Conservation (phyloP, 1,140 invertebrate genomes). For the Halictus rubicundus region DNA sequence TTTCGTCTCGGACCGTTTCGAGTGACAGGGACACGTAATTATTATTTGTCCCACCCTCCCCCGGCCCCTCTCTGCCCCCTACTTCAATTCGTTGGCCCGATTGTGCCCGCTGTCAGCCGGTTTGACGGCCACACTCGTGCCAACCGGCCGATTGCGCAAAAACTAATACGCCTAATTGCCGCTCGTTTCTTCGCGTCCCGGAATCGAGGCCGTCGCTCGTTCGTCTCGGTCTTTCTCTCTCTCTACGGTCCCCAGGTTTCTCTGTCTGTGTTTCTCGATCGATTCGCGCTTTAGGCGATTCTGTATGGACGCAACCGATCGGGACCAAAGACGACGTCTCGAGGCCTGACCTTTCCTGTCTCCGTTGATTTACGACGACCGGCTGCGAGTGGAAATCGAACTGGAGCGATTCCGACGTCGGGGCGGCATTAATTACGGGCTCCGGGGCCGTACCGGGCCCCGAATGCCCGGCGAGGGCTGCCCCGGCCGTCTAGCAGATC, state of each 20-base stretch:
- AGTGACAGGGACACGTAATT: constrained; percentile 48
- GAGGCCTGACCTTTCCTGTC: constrained; percentile 59
- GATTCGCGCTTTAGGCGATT: constrained; percentile 46
- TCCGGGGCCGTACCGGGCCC: constrained; percentile 7
- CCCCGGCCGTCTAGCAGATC: neutral
- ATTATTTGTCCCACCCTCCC: constrained; percentile 20
- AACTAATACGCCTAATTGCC: constrained; percentile 55
- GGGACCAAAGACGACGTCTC: neutral
- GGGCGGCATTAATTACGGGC: constrained; percentile 62
- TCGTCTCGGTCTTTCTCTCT: neutral
- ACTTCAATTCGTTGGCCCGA: neutral
- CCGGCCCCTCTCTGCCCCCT: constrained; percentile 8
- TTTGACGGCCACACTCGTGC: constrained; percentile 16
- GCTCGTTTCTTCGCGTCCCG: constrained; percentile 15
- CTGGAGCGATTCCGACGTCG: constrained; percentile 57
- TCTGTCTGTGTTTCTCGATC: neutral
- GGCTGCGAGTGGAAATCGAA: constrained; percentile 63
- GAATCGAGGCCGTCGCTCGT: constrained; percentile 26
- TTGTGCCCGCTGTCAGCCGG: neutral
- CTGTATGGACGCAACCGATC: neutral
- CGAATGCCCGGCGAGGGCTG: neutral
- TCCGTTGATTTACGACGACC: constrained; percentile 63
- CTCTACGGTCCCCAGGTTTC: too few species aligned
- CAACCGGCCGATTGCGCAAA: constrained; percentile 45
- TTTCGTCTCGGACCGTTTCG: constrained; percentile 27